A percentile compares a stretch with the other conserved stretches of the same genome.
Evolutionary conservation across 2,113 vertebrate genomes (phyloP).

Genomic region (Tor tambroides): DNA sequence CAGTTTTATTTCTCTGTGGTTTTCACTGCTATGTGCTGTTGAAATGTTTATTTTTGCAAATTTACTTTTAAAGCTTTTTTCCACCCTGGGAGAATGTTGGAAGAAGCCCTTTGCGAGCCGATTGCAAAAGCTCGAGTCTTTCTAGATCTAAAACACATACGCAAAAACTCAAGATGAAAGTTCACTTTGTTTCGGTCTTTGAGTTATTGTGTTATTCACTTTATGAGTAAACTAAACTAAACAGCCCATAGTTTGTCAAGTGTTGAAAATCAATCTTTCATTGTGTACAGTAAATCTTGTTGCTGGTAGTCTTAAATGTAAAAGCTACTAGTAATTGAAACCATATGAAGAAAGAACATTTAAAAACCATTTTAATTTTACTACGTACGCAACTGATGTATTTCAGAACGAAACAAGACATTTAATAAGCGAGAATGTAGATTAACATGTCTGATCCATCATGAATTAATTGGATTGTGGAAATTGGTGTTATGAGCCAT

Average conservation of each 20-base stretch:
- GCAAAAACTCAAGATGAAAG: neutral
- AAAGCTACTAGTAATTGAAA: conserved; percentile 7
- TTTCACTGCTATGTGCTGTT: conserved; percentile 20
- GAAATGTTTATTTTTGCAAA: conserved; percentile 35
- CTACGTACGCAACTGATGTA: neutral
- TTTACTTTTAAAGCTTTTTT: neutral
- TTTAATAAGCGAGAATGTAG: neutral
- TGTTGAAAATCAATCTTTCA: neutral
- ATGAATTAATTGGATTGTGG: neutral
- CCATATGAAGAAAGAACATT: neutral
- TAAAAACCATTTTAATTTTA: neutral
- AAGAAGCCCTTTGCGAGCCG: neutral
- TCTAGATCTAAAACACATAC: neutral
- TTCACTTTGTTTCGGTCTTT: neutral
- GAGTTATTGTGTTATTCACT: conserved; percentile 11
- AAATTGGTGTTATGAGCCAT: neutral
- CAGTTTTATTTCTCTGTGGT: conserved; percentile 31
- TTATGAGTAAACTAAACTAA: conserved; percentile 1
- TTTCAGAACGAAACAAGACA: neutral
- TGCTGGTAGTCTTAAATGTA: neutral
- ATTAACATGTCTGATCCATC: neutral
- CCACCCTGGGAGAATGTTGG: neutral
- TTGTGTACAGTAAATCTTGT: neutral
- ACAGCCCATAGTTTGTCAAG: neutral
- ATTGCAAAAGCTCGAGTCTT: neutral